Percentiles rank a stretch among this genome's conserved stretches.
phyloP scores from a whole-genome alignment of 2,113 vertebrate genomes.

The Trogon surrucura region DNA sequence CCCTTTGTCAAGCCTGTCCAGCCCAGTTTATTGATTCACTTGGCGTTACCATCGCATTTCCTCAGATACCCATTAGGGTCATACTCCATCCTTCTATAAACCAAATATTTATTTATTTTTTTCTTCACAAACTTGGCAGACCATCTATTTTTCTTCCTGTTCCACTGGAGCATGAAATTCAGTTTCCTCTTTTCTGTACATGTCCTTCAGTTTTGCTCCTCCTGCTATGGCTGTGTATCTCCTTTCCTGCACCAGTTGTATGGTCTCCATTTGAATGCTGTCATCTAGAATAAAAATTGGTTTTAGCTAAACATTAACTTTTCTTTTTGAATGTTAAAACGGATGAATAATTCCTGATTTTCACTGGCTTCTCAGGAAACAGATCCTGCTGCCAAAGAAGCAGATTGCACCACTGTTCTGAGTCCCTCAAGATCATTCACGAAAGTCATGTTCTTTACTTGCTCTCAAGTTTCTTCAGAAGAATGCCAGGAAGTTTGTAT shows the following conservation, averaged over 20 bases:
- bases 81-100: background rate
- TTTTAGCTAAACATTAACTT: background rate
- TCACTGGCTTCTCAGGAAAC: background rate
- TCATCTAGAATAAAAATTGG: background rate
- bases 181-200: background rate
- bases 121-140: background rate
- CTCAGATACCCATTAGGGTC: background rate
- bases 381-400: background rate
- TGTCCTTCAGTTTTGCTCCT: background rate
- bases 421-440: background rate
- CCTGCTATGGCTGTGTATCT: background rate
- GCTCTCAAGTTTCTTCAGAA: background rate
- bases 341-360: background rate
- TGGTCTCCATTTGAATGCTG: background rate
- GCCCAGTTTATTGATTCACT: background rate
- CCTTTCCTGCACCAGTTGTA: background rate
- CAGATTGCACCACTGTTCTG: background rate
- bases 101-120: background rate
- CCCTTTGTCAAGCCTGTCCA: background rate
- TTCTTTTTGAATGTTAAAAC: background rate
- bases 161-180: background rate
- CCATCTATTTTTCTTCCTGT: background rate
- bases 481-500: background rate
- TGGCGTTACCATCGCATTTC: background rate
- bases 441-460: background rate